Base-by-base conservation (phyloP, 2,888 invertebrate genomes). In the Cynaeus angustus region DNA sequence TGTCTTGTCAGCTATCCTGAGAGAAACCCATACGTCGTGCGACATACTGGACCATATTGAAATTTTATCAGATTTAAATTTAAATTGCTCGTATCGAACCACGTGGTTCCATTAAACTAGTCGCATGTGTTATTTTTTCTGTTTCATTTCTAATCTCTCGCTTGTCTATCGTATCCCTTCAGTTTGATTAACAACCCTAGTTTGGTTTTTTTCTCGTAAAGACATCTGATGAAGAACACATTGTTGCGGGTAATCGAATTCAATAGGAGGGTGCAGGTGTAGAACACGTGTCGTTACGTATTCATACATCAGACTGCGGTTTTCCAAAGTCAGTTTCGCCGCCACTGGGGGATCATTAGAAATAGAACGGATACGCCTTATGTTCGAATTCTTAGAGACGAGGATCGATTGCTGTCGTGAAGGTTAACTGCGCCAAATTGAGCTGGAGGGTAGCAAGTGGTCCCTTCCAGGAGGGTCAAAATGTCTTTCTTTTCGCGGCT, bases 341-440 rank as follows among this genome's bases (percentile, higher is more conserved):
- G 73, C 72, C 74, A 61, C 14, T 30, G 73, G 55, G 74, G 77
- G 69, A 79, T 80, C 79, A 80, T 81, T 80, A 80, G 75, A 73
- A 52, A 56, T 46, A 21, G 38, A 72, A 72, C 68, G 46, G 68
- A 38, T 45, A 14, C 62, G 52, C 59, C 74, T 71, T 77, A 73
- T 50, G 68, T 52, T 50, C 21, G 59, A 30, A 26, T 67, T 65
- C 65, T 50, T 79, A 78, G 68, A 72, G 77, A 43, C 72, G 70
- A 75, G 67, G 74, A 68, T 76, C 75, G 75, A 38, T 43, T 65
- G 65, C 55, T 70, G 70, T 70, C 71, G 70, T 26, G 14, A 71
- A 81, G 80, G 81, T 82, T 82, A 82, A 82, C 82, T 79, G 76
- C 78, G 77, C 75, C 79, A 81, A 82, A 83, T 81, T 80, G 81